A percentile compares a stretch with the other conserved stretches of the same genome.
These are phyloP conservation scores for Callocephalon fimbriatum DNA, from an alignment of 2,113 vertebrate genomes.

Conservation along the genomic window DNA sequence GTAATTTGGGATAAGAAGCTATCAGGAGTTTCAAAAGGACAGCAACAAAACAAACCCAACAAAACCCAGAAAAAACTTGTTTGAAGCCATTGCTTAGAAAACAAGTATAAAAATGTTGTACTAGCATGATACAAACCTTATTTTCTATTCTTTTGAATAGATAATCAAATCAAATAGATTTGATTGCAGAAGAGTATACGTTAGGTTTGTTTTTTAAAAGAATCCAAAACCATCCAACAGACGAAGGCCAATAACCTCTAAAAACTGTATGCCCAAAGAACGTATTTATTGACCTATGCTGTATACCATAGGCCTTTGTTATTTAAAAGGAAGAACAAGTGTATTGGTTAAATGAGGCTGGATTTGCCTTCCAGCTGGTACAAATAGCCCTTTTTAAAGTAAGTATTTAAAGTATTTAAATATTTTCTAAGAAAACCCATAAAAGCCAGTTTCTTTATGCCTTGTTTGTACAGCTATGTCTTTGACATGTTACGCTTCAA, in stretches of 20 bases:
- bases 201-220: conserved; percentile 14
- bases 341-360: conserved; percentile 38
- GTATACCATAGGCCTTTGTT: conserved; percentile 52
- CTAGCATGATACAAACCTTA: conserved; percentile 36
- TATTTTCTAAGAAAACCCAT: background rate
- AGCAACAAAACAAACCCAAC: background rate
- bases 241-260: conserved; percentile 51
- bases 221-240: conserved; percentile 19
- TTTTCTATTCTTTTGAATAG: conserved; percentile 6
- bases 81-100: conserved; percentile 49
- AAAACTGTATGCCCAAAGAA: conserved; percentile 73
- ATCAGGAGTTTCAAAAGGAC: conserved; percentile 67
- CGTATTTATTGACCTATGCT: conserved; percentile 61
- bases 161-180: background rate
- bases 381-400: conserved; percentile 64
- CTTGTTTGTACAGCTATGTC: conserved; percentile 4
- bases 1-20: conserved; percentile 76
- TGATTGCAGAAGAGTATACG: conserved; percentile 7
- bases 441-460: conserved; percentile 15
- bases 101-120: conserved; percentile 19
- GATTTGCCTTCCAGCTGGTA: conserved; percentile 23
- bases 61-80: conserved; percentile 30
- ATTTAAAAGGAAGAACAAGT: background rate
- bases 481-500: background rate
- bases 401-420: conserved; percentile 24